phyloP scores from a whole-genome alignment of 2,113 vertebrate species.

The Carollia perspicillata region DNA sequence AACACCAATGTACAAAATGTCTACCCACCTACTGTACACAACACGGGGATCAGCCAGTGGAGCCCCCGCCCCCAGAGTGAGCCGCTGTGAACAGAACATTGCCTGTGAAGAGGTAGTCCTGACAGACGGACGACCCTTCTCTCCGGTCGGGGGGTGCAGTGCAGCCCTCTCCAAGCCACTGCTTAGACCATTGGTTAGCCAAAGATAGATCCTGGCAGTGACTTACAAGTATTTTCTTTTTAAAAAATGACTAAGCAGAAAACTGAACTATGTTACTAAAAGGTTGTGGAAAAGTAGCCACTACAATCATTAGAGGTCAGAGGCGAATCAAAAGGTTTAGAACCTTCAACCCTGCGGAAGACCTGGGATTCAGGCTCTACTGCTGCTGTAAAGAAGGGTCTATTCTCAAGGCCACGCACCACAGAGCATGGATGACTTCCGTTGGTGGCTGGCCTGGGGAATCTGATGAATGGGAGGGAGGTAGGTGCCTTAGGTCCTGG shows the following conservation, averaged over 20 bases:
- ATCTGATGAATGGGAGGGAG: neutral
- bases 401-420: constrained; percentile 49
- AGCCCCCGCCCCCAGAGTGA: constrained; percentile 78
- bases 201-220: constrained; percentile 55
- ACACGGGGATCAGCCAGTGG: constrained; percentile 84
- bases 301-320: constrained; percentile 19
- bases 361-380: constrained; percentile 21
- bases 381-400: neutral
- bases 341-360: constrained; percentile 28
- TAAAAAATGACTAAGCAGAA: constrained; percentile 75
- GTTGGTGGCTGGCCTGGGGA: neutral
- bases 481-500: neutral
- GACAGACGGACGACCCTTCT: constrained; percentile 64
- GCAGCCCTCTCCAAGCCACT: constrained; percentile 66
- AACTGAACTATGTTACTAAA: constrained; percentile 54
- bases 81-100: constrained; percentile 76
- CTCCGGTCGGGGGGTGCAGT: constrained; percentile 24
- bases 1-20: constrained; percentile 87
- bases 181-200: constrained; percentile 62
- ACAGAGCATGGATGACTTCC: constrained; percentile 48
- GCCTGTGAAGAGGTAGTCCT: constrained; percentile 70
- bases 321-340: constrained; percentile 37
- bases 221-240: constrained; percentile 63
- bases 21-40: constrained; percentile 88
- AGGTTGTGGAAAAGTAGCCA: constrained; percentile 49